Evolutionary conservation across 2,888 invertebrate genomes (phyloP), one percentile per base, ranked within the genome.

Genomic region (Hirtodrosophila duncani): DNA sequence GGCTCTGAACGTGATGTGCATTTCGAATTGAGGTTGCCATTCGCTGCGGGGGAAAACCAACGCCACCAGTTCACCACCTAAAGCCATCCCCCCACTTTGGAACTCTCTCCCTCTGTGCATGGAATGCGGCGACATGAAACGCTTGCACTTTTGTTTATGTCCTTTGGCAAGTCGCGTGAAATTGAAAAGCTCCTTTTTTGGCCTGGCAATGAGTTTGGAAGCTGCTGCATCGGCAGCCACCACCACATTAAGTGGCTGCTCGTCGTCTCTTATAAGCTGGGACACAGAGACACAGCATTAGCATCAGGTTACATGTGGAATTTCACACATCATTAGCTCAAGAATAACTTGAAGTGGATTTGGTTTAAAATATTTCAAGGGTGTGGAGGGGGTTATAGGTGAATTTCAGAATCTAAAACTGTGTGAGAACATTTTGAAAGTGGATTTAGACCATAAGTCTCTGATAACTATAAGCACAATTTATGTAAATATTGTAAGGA

Each of bases 311-410:
- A 57, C 66, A 51, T 11, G 37, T 34, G 11, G 53, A 51, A 70
- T 70, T 72, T 75, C 63, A 74, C 75, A 72, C 75, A 49, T 74
- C 74, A 72, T 75, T 75, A 71, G 67, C 45, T 34, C n/a, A n/a
- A n/a, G n/a, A n/a, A n/a, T n/a, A n/a, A n/a, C n/a, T n/a, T n/a
- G n/a, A n/a, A n/a, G n/a, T n/a, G n/a, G n/a, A n/a, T n/a, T n/a
- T n/a, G n/a, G n/a, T n/a, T n/a, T n/a, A n/a, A n/a, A n/a, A n/a
- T n/a, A n/a, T n/a, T n/a, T n/a, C n/a, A n/a, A n/a, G n/a, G n/a
- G n/a, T n/a, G n/a, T n/a, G n/a, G n/a, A n/a, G n/a, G n/a, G n/a
- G n/a, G n/a, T n/a, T n/a, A n/a, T n/a, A n/a, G n/a, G n/a, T n/a
- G n/a, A n/a, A n/a, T n/a, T n/a, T n/a, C n/a, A n/a, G n/a, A n/a